Evolutionary conservation across 1,140 invertebrate species (phyloP), one percentile per base, ranked within the genome.

Genomic region (Heterodera schachtii): DNA sequence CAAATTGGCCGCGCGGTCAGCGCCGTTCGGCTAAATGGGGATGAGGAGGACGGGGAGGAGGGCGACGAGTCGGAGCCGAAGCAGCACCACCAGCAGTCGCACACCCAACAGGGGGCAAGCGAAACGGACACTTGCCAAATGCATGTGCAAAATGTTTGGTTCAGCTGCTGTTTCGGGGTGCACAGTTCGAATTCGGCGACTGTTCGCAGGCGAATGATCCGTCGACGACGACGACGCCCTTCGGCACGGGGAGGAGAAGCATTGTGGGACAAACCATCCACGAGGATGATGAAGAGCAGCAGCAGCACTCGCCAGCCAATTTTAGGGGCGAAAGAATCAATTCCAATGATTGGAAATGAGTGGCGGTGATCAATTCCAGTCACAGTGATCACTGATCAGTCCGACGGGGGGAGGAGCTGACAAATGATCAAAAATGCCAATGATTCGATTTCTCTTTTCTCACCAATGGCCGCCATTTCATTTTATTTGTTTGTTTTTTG

Each of bases 1-100:
- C 31, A 78, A 78, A 64, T 78, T 31, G 77, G 70, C 21, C 66
- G 77, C 2, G 77, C 77, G 11, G 77, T 78, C 47, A 78, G 77
- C 47, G 77, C 60, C 21, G 64, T 46, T 69, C 41, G 70, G 52
- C 66, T 78, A 7, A 21, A 78, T 1, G 69, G n/a, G 43, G 60
- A 60, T 8, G 77, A 78, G 47, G 66, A 71, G 31, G 44, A 71
- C 1, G 57, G 19, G 11, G 57, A 19, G 16, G 57, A 64, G 57
- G 57, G 16, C 57, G 16, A 64, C 57, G 57, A 64, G 57, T 64
- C 1, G 13, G 57, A 64, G 57, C 13, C 13, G 11, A 16, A 60
- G 3, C 57, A 60, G 57, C 11, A 60, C 16, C 57, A 64, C 57
- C 57, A 64, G 57, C 57, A 64, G 49, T 0, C 49, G 49, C 49